Evolutionary conservation across 2,797 vertebrate species (phyloP).

Genomic region (Microctenopoma steveboyesi): DNA sequence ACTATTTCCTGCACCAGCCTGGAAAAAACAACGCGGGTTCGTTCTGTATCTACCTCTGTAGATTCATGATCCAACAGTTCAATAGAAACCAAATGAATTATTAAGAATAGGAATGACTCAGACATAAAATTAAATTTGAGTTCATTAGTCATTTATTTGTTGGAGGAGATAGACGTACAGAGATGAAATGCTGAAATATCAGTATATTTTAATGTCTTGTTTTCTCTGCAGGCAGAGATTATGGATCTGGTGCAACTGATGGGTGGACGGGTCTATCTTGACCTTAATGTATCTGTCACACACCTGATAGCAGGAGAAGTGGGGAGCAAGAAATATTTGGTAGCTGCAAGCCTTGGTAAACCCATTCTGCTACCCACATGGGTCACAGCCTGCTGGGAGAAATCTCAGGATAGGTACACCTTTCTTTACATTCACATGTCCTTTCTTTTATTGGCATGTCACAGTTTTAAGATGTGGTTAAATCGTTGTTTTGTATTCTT

Average conservation of each 20-base stretch:
- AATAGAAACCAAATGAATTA: not conserved
- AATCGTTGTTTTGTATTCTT: not conserved
- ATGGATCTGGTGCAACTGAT: conserved; percentile 94
- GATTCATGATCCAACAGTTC: not conserved
- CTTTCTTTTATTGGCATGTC: not conserved
- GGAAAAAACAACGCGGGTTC: conserved; percentile 90
- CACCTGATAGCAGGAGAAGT: conserved; percentile 97
- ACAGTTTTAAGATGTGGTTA: not conserved
- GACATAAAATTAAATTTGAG: not conserved
- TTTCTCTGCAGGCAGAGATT: conserved; percentile 86
- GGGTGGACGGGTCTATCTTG: conserved; percentile 92
- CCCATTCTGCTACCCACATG: conserved; percentile 92
- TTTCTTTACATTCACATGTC: not conserved
- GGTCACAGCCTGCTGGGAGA: conserved; percentile 93
- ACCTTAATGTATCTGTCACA: conserved; percentile 93
- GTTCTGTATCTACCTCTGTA: conserved; percentile 5
- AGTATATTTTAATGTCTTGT: not conserved
- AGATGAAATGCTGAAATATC: not conserved
- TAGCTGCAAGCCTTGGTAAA: conserved; percentile 93
- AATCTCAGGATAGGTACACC: conserved; percentile 89
- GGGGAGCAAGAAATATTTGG: conserved; percentile 98
- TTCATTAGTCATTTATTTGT: too few species aligned
- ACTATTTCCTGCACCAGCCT: conserved; percentile 94
- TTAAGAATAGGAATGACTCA: accelerated
- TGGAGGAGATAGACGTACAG: too few species aligned